These are phyloP conservation scores for crab-eating macaque (Macaca fascicularis) DNA, from an alignment of 2,113 vertebrate genomes.

Conservation along the genomic window DNA sequence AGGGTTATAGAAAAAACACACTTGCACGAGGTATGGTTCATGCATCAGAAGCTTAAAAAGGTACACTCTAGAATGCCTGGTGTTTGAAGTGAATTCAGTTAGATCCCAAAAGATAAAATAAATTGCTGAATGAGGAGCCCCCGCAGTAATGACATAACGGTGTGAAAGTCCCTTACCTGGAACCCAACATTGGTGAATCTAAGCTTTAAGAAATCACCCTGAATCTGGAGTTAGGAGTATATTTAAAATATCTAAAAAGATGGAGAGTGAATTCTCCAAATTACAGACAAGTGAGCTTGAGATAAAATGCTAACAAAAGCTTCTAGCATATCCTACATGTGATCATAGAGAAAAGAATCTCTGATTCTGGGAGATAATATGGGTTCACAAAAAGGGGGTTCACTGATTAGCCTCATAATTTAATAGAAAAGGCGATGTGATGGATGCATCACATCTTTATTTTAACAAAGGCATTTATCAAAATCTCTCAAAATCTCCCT, in stretches of 20 bases:
- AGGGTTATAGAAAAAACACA: too few relatives aligned
- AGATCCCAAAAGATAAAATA: constrained; percentile 2
- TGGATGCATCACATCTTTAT: neutral
- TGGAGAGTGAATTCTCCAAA: neutral
- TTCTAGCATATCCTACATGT: neutral
- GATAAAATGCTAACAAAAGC: neutral
- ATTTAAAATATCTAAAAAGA: neutral
- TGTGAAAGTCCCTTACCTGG: neutral
- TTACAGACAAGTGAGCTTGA: neutral
- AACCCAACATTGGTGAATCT: neutral
- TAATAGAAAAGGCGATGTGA: neutral
- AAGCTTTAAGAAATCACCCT: neutral
- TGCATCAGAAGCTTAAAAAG: too few relatives aligned
- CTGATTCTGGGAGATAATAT: neutral
- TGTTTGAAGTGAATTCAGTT: neutral
- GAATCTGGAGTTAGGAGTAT: neutral
- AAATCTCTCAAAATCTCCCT: neutral
- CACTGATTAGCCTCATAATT: neutral
- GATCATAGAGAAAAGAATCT: neutral
- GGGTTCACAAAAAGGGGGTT: neutral
- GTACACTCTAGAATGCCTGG: neutral
- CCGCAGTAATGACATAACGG: neutral
- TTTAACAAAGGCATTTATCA: constrained; percentile 24
- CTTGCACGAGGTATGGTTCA: too few relatives aligned
- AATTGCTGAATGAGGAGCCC: neutral